Conservation (phyloP, 1,140 invertebrate species). For the Babylonia areolata region DNA sequence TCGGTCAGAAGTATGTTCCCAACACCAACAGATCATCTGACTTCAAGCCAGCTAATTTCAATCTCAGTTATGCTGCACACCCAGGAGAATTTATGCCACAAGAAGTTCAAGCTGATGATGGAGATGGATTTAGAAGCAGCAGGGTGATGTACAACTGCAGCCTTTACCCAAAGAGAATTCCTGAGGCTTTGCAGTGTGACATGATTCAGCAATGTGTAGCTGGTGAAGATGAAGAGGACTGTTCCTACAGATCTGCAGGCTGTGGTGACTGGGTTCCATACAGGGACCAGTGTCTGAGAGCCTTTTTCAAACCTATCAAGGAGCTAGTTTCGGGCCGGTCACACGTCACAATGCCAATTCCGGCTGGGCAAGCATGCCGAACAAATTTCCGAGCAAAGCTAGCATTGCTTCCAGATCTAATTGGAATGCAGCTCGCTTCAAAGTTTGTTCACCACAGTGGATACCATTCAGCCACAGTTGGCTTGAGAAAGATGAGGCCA, state of each 20-base stretch:
- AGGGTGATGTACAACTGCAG: slow-evolving; percentile 17
- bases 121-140: neutral
- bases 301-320: neutral
- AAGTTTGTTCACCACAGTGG: neutral
- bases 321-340: neutral
- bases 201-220: neutral
- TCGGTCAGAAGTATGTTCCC: no score
- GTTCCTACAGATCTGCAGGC: neutral
- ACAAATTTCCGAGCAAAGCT: neutral
- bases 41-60: neutral
- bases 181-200: neutral
- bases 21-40: no score
- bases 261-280: slow-evolving; percentile 24
- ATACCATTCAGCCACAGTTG: neutral
- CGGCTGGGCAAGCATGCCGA: neutral
- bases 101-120: neutral
- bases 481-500: slow-evolving; percentile 12
- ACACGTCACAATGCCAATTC: neutral
- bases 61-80: neutral
- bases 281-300: neutral
- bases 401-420: neutral
- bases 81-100: neutral
- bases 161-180: neutral
- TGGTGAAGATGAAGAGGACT: slow-evolving; percentile 18
- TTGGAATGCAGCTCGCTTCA: neutral